phyloP scores from a whole-genome alignment of 2,888 invertebrate genomes.

The Rhagium mordax region DNA sequence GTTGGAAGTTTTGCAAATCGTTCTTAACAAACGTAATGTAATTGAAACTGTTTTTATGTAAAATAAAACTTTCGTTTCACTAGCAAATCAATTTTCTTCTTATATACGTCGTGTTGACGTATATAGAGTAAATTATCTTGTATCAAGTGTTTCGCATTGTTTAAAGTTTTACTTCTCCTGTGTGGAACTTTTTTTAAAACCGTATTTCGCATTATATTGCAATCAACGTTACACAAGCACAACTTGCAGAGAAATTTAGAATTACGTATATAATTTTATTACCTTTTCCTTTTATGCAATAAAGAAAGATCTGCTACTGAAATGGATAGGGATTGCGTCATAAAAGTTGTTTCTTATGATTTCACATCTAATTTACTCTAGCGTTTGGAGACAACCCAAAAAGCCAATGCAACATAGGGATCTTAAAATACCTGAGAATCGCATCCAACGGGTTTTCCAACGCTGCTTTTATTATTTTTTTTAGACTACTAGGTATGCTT shows the following conservation, averaged over 20 bases:
- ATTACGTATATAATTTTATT: conserved; percentile 23
- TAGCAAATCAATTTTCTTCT: conserved; percentile 8
- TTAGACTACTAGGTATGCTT: too few relatives aligned
- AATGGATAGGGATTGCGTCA: neutral
- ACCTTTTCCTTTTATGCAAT: conserved; percentile 4
- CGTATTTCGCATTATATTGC: conserved; percentile 18
- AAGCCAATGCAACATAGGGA: neutral
- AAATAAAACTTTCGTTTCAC: conserved; percentile 13
- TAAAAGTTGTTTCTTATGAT: neutral
- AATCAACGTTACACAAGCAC: conserved; percentile 1
- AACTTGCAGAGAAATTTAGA: conserved; percentile 15
- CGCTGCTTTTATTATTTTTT: too few relatives aligned
- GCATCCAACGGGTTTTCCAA: too few relatives aligned
- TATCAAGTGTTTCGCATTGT: conserved; percentile 32
- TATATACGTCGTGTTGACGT: conserved; percentile 17
- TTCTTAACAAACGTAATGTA: neutral
- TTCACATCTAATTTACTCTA: neutral
- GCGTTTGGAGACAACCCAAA: neutral
- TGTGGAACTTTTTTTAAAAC: conserved; percentile 19
- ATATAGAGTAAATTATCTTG: conserved; percentile 24
- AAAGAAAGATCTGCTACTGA: neutral
- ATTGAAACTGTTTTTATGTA: conserved; percentile 11
- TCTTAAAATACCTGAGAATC: neutral
- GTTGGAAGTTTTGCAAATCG: neutral
- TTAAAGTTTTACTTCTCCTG: conserved; percentile 25